phyloP scores from a whole-genome alignment of 2,888 invertebrate genomes.

The Petrolisthes cinctipes region DNA sequence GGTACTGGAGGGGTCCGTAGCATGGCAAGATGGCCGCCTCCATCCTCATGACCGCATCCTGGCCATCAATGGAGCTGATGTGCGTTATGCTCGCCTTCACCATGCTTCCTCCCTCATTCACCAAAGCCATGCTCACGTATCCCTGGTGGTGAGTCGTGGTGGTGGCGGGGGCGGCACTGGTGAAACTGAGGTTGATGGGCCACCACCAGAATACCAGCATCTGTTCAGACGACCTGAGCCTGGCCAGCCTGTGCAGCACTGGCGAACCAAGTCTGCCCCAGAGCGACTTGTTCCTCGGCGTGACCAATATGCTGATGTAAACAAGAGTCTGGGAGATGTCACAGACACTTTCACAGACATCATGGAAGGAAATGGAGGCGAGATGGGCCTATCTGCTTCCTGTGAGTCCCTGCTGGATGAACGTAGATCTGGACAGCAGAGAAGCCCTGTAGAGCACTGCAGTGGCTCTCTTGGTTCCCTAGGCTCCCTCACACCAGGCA shows the following conservation, averaged over 20 bases:
- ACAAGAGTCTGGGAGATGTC: constrained; percentile 60
- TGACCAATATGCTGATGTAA: constrained; percentile 54
- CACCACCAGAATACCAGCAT: constrained; percentile 48
- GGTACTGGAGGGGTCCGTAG: constrained; percentile 68
- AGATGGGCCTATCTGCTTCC: constrained; percentile 52
- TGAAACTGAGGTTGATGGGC: constrained; percentile 17
- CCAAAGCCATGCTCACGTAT: constrained; percentile 58
- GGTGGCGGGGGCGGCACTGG: constrained; percentile 26
- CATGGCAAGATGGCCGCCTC: constrained; percentile 70
- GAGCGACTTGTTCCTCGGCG: constrained; percentile 65
- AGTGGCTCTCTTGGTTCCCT: constrained; percentile 61
- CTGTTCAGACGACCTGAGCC: constrained; percentile 60
- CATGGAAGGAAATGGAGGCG: constrained; percentile 29
- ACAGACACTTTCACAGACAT: constrained; percentile 39
- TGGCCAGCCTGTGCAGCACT: constrained; percentile 66
- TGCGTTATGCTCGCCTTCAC: constrained; percentile 70
- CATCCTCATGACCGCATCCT: constrained; percentile 70
- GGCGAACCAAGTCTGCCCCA: constrained; percentile 67
- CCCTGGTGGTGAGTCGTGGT: constrained; percentile 54
- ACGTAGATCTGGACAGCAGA: constrained; percentile 24
- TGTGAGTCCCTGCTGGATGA: constrained; percentile 60
- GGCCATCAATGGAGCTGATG: constrained; percentile 71
- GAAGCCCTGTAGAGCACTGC: constrained; percentile 26
- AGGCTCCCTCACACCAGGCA: constrained; percentile 21
- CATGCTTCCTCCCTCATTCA: constrained; percentile 69